Evolutionary conservation across 2,113 vertebrate species (phyloP), one percentile per base, ranked within the genome.

Genomic region (Pachyramphus minor): DNA sequence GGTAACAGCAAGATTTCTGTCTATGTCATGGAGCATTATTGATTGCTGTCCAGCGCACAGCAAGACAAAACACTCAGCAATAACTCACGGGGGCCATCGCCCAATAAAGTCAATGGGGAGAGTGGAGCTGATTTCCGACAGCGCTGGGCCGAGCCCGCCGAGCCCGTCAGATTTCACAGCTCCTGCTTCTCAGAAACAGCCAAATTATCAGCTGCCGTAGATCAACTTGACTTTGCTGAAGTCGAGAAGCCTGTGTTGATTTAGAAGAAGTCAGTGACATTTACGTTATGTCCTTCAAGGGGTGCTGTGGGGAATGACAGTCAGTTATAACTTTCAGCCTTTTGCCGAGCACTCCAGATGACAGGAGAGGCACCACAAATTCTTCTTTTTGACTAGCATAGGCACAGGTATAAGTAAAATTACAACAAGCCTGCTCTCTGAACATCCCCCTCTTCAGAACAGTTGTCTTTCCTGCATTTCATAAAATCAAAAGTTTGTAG

Each of bases 41-140:
- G 93, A 93, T 91, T 88, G 55, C 75, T 93, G 85, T 71, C 75
- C 55, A 6, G 63, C 27, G 35, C 55, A 25, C 3, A 42, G 84
- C 72, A 88, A 90, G 87, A 93, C 74, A 93, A 85, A 96, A 37
- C 79, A 8, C 59, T 90, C 0, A 0, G 59, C 71, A 93, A 91
- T 91, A 94, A 90, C 82, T 96, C 90, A 88, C 30, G 39, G 35
- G 47, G 55, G 44, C 85, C 78, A 25, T 14, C 80, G 67, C 56
- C 93, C 95, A 91, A 91, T 90, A 86, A 93, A 94, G 64, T 94
- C 95, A 86, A 88, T 95, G 80, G 76, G 37, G 56, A 90, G 37
- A 84, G 74, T 44, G 2, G 0, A 63, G 77, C 62, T 95, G 94
- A 91, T 89, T 85, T 83, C 82, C 33, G 1, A 63, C 59, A 90